These are phyloP conservation scores for Meghimatium bilineatum DNA, from an alignment of 2,888 invertebrate species.

Conservation along the genomic window DNA sequence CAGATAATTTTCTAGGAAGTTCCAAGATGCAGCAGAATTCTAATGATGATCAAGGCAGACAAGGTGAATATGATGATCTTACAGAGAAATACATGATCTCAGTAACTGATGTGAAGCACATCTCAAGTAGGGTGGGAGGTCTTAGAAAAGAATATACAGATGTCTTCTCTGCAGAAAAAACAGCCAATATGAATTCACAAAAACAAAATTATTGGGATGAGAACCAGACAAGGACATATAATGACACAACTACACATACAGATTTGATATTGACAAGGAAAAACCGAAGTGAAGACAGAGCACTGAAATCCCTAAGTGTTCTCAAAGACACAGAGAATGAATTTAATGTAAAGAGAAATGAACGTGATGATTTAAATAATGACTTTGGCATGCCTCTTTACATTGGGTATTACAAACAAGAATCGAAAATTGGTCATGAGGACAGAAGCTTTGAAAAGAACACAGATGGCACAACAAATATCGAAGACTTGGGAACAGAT, in stretches of 20 bases:
- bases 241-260: too few species aligned
- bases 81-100: neutral
- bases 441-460: neutral
- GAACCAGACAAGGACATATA: neutral
- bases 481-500: neutral
- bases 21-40: neutral
- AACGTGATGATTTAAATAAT: neutral
- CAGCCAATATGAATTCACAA: too few species aligned
- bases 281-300: neutral
- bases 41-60: neutral
- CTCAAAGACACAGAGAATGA: neutral
- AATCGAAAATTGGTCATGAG: neutral
- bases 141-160: neutral
- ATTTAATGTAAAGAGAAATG: neutral
- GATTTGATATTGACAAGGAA: neutral
- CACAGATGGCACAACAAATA: neutral
- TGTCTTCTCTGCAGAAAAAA: neutral
- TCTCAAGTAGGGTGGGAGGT: neutral
- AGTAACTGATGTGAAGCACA: neutral
- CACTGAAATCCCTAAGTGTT: neutral
- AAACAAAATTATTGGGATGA: neutral
- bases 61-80: neutral
- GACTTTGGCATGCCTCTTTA: neutral
- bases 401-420: neutral
- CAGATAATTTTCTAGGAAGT: neutral